Percentiles rank a stretch among this genome's conserved stretches.
These are phyloP conservation scores for Meteorus colon DNA, from an alignment of 2,888 invertebrate genomes.

Conservation along the genomic window DNA sequence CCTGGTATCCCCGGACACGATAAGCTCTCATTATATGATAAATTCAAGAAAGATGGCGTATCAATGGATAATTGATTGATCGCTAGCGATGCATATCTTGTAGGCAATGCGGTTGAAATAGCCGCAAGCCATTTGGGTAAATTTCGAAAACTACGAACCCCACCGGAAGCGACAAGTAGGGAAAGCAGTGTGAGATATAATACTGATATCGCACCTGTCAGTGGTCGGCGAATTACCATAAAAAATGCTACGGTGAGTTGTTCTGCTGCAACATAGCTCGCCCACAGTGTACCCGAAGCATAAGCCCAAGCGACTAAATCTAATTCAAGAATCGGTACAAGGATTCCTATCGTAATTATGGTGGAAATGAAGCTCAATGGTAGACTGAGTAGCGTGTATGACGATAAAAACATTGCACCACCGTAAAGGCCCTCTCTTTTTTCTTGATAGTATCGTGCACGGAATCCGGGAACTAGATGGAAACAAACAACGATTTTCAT, in stretches of 20 bases:
- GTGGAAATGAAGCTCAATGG: constrained; percentile 88
- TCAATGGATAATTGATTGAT: constrained; percentile 68
- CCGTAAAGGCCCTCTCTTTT: constrained; percentile 91
- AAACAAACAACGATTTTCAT: neutral
- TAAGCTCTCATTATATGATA: constrained; percentile 75
- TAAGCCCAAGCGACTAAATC: constrained; percentile 65
- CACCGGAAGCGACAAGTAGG: constrained; percentile 69
- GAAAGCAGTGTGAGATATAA: constrained; percentile 85
- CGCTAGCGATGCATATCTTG: constrained; percentile 69
- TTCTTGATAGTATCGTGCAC: constrained; percentile 95
- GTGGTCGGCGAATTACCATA: constrained; percentile 85
- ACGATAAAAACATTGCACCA: constrained; percentile 87
- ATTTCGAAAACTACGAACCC: constrained; percentile 65
- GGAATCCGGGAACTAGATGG: constrained; percentile 83
- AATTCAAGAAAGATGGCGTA: constrained; percentile 59
- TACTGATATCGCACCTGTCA: constrained; percentile 85
- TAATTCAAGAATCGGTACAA: constrained; percentile 77
- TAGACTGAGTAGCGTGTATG: constrained; percentile 86
- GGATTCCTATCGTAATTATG: constrained; percentile 81
- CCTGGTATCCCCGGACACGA: constrained; percentile 71
- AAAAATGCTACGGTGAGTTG: constrained; percentile 88
- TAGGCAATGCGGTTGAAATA: constrained; percentile 65
- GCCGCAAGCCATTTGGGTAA: constrained; percentile 68
- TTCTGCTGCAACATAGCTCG: constrained; percentile 89
- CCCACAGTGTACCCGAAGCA: constrained; percentile 80